These are phyloP conservation scores for Neogobius melanostomus DNA, from an alignment of 2,113 vertebrate genomes.

Conservation along the genomic window DNA sequence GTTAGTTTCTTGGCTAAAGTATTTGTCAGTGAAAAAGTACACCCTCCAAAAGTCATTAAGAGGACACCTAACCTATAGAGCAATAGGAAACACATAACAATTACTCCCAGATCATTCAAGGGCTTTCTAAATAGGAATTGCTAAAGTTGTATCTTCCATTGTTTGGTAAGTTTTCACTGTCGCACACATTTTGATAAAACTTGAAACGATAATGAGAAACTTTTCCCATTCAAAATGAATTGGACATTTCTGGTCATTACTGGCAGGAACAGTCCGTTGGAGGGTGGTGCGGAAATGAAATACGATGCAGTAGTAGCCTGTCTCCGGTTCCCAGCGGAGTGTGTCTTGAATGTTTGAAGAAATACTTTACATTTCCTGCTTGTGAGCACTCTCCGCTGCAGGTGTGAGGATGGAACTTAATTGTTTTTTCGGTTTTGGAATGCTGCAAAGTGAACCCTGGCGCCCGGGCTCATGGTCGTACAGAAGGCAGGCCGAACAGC, in stretches of 20 bases:
- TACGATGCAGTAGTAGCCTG: neutral
- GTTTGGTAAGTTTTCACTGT: no score
- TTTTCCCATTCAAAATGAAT: neutral
- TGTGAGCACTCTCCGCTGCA: neutral
- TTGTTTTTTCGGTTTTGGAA: conserved; percentile 37
- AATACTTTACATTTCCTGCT: neutral
- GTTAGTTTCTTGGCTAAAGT: no score
- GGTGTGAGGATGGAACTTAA: conserved; percentile 9
- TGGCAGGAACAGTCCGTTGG: neutral
- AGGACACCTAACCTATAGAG: no score
- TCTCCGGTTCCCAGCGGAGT: neutral
- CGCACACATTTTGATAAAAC: no score
- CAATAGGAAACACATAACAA: no score
- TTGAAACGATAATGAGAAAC: neutral
- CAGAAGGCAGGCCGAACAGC: conserved; percentile 44
- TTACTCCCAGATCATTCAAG: no score
- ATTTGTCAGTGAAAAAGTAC: no score
- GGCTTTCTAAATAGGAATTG: no score
- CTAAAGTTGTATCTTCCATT: no score
- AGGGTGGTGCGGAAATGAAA: neutral
- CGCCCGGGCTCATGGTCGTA: conserved; percentile 39
- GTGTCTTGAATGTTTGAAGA: neutral
- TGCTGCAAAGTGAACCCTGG: conserved; percentile 42
- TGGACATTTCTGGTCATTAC: neutral
- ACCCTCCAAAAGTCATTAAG: no score